Percentiles rank a stretch among this genome's conserved stretches.
Evolutionary conservation across 2,888 invertebrate genomes (phyloP).

Genomic region (Lepidocyrtoides sp.): DNA sequence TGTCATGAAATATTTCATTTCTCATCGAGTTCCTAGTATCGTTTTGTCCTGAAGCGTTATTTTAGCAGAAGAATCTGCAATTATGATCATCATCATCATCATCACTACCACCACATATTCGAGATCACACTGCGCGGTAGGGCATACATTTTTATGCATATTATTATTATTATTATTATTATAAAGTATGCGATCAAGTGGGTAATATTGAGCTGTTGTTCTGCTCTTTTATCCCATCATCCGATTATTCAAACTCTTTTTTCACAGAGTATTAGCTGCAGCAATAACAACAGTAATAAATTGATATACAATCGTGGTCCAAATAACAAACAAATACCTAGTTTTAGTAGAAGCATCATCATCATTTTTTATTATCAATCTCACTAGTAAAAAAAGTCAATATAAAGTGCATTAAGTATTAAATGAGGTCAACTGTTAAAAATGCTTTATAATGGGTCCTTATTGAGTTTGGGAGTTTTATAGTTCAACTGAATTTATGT

Average conservation of each 20-base stretch:
- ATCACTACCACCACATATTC: no score
- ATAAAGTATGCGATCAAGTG: background rate
- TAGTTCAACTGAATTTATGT: background rate
- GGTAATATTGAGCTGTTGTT: background rate
- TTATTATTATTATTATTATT: no score
- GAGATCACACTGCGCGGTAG: slow-evolving; percentile 10
- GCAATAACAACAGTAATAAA: background rate
- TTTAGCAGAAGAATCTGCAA: slow-evolving; percentile 28
- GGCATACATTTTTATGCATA: background rate
- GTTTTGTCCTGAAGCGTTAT: slow-evolving; percentile 14
- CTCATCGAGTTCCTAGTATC: background rate
- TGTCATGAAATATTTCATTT: slow-evolving; percentile 42
- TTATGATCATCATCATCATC: slow-evolving; percentile 35
- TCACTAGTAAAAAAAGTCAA: background rate
- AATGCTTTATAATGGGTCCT: slow-evolving; percentile 45
- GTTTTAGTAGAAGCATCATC: background rate
- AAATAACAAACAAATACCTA: background rate
- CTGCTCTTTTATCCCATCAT: background rate
- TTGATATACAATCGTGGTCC: background rate
- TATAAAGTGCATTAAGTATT: background rate
- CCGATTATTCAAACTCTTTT: background rate
- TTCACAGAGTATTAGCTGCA: no score
- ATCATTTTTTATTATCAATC: background rate
- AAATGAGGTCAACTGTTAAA: slow-evolving; percentile 70
- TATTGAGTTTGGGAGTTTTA: slow-evolving; percentile 50